Evolutionary conservation across 2,888 invertebrate genomes (phyloP).

Genomic region (Aproaerema taeniolella): DNA sequence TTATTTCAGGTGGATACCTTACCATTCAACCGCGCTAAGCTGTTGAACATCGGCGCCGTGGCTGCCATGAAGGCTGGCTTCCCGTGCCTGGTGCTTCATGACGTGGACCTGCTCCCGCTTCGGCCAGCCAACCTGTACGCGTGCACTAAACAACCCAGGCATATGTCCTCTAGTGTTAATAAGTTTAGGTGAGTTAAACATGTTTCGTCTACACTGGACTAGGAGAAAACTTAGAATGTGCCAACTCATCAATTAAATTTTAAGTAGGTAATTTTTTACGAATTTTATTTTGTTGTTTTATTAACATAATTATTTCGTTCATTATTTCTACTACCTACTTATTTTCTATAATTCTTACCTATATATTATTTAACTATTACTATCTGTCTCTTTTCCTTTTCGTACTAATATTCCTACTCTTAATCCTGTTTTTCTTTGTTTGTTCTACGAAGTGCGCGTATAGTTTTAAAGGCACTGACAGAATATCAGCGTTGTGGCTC

Average conservation of each 20-base stretch:
- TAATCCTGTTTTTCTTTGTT: too few relatives aligned
- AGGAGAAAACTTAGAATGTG: not conserved
- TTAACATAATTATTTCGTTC: not conserved
- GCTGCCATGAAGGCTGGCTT: constrained; percentile 84
- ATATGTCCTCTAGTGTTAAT: constrained; percentile 93
- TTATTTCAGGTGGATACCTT: constrained; percentile 80
- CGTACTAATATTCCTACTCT: too few relatives aligned
- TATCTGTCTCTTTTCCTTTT: too few relatives aligned
- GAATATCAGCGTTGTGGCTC: too few relatives aligned
- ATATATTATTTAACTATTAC: not conserved
- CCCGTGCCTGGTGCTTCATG: constrained; percentile 92
- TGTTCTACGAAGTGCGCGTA: too few relatives aligned
- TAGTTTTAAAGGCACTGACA: too few relatives aligned
- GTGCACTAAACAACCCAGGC: constrained; percentile 87
- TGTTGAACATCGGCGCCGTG: constrained; percentile 90
- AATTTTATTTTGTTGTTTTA: too few relatives aligned
- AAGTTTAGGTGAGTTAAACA: constrained; percentile 65
- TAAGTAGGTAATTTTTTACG: not conserved
- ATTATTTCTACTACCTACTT: not conserved
- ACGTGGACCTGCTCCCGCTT: constrained; percentile 92
- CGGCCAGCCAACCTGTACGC: constrained; percentile 89
- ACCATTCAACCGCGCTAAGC: constrained; percentile 91
- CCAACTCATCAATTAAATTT: not conserved
- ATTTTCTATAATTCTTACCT: not conserved
- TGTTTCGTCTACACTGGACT: not conserved